Percentiles rank a stretch among this genome's conserved stretches.
Evolutionary conservation across 2,113 vertebrate genomes (phyloP).

Genomic region (Notarius quadriscutis): DNA sequence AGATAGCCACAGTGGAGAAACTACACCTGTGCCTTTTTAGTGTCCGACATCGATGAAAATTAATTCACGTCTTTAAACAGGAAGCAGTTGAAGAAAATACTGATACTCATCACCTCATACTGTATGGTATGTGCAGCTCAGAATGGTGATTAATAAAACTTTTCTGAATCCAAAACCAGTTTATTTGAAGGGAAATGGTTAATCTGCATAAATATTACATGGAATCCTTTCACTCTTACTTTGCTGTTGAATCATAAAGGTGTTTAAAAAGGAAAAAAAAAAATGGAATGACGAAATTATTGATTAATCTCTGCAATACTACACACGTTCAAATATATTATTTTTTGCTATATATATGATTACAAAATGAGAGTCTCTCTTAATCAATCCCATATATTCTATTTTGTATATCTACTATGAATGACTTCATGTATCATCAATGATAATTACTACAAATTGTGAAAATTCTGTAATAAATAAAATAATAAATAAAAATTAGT

Average conservation of each 20-base stretch:
- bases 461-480: background rate
- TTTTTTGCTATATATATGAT: no score
- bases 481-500: background rate
- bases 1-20: background rate
- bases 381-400: background rate
- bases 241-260: background rate
- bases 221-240: background rate
- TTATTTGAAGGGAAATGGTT: no score
- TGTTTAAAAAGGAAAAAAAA: no score
- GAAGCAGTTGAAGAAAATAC: background rate
- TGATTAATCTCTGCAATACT: background rate
- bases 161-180: background rate
- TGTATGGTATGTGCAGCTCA: background rate
- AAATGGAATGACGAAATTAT: background rate
- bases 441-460: no score
- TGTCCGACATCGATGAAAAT: background rate
- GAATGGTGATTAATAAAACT: background rate
- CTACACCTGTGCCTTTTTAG: background rate
- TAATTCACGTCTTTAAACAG: background rate
- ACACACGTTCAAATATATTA: no score
- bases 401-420: background rate
- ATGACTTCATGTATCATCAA: background rate
- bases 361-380: background rate
- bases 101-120: background rate
- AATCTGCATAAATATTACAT: background rate